These are phyloP conservation scores for Pseudorectes ferrugineus DNA, from an alignment of 2,113 vertebrate species.

Conservation along the genomic window DNA sequence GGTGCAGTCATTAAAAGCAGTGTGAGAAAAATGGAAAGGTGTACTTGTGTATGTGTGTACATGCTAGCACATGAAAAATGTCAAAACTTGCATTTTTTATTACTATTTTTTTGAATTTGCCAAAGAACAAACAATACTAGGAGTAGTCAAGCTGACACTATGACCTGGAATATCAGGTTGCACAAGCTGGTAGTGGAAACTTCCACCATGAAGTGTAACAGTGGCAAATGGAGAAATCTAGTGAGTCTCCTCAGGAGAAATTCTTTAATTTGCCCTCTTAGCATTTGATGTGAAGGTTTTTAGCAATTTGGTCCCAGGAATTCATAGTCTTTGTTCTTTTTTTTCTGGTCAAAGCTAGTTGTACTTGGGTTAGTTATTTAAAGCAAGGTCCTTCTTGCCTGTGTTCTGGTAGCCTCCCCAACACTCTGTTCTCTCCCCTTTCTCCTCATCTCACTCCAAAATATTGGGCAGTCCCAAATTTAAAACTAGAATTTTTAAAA, in stretches of 20 bases:
- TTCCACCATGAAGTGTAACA: not conserved
- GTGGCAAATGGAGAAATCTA: not conserved
- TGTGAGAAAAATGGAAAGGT: not conserved
- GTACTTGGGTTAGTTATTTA: not conserved
- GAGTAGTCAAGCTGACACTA: not conserved
- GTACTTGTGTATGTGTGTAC: too few relatives aligned
- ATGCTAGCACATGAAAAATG: not conserved
- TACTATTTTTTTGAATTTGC: not conserved
- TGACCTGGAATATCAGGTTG: not conserved
- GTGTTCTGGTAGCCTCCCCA: not conserved
- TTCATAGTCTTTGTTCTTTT: not conserved
- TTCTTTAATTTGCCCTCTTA: not conserved
- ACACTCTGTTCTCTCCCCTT: not conserved
- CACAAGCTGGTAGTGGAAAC: not conserved
- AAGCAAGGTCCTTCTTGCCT: not conserved
- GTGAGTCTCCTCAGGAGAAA: not conserved
- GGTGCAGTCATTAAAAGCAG: not conserved
- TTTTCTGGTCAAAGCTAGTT: not conserved
- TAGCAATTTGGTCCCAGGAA: not conserved
- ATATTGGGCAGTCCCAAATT: not conserved
- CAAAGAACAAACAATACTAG: not conserved
- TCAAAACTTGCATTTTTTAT: not conserved
- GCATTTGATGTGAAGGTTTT: not conserved
- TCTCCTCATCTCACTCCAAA: not conserved
- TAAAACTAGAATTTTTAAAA: not conserved